Conservation (phyloP, 2,113 vertebrate genomes). For the Lampris incognitus region DNA sequence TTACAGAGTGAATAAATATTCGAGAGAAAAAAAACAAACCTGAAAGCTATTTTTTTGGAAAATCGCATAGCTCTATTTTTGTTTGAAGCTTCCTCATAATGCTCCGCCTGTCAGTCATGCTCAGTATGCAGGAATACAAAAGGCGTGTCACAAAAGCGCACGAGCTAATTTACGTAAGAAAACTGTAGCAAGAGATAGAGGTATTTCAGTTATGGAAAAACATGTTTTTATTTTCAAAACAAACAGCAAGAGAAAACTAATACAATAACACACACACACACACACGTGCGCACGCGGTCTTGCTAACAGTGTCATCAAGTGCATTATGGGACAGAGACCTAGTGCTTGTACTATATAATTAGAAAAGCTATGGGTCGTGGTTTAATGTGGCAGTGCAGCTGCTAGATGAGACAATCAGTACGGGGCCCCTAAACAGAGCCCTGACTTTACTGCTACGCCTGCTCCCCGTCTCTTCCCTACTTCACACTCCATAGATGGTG, state of each 20-base stretch:
- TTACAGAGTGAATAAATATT: slow-evolving; percentile 40
- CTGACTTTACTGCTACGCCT: slow-evolving; percentile 13
- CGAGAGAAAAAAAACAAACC: slow-evolving; percentile 43
- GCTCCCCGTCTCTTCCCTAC: background rate
- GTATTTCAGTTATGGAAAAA: background rate
- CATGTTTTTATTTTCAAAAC: background rate
- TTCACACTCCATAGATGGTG: slow-evolving; percentile 11
- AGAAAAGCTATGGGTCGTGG: background rate
- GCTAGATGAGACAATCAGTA: slow-evolving; percentile 10
- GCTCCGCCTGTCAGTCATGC: slow-evolving; percentile 43
- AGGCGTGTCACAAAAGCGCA: slow-evolving; percentile 4
- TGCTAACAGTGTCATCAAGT: background rate
- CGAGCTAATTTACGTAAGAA: slow-evolving; percentile 1
- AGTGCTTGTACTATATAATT: background rate
- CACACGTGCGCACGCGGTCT: too few species aligned
- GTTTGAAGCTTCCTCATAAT: slow-evolving; percentile 36
- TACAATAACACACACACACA: background rate
- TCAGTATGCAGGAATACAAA: slow-evolving; percentile 31
- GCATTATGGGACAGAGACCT: background rate
- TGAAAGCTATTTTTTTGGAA: slow-evolving; percentile 34
- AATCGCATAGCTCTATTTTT: background rate
- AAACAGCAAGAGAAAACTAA: background rate
- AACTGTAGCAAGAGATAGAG: too few species aligned
- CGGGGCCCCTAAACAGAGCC: background rate
- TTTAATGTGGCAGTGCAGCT: background rate